Conservation (phyloP, 2,797 vertebrate genomes). For the Labeo calbasu region DNA sequence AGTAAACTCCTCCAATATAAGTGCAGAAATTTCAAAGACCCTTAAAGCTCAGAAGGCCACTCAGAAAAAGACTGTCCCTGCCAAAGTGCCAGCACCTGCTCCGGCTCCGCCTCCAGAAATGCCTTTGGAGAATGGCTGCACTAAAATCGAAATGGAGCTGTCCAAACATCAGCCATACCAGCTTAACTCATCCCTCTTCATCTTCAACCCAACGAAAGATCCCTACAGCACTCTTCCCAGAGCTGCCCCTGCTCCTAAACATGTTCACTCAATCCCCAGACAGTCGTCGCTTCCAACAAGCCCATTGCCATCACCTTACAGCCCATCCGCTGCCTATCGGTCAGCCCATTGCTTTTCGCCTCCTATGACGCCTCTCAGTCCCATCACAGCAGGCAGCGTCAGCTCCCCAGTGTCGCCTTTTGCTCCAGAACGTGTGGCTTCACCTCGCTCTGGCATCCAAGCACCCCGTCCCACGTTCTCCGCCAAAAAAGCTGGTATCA, state of each 20-base stretch:
- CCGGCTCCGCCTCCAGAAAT: slow-evolving; percentile 70
- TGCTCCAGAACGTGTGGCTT: slow-evolving; percentile 80
- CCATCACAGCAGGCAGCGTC: slow-evolving; percentile 63
- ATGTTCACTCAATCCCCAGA: slow-evolving; percentile 71
- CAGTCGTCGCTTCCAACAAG: slow-evolving; percentile 81
- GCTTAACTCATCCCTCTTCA: slow-evolving; percentile 89
- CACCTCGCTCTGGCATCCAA: slow-evolving; percentile 80
- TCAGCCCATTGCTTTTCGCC: slow-evolving; percentile 70
- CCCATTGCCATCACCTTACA: slow-evolving; percentile 73
- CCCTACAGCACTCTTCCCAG: slow-evolving; percentile 79
- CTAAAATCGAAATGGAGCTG: slow-evolving; percentile 88
- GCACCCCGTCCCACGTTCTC: slow-evolving; percentile 93
- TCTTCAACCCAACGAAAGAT: slow-evolving; percentile 87
- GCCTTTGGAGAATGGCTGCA: slow-evolving; percentile 84
- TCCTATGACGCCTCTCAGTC: slow-evolving; percentile 70
- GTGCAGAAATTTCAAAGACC: slow-evolving; percentile 80
- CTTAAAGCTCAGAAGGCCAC: slow-evolving; percentile 75
- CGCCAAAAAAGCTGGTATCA: slow-evolving; percentile 89
- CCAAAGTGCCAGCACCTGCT: slow-evolving; percentile 60
- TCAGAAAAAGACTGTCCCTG: slow-evolving; percentile 72
- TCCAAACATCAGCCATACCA: slow-evolving; percentile 91
- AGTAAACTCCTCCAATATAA: slow-evolving; percentile 81
- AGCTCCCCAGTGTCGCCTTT: slow-evolving; percentile 74
- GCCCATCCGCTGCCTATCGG: slow-evolving; percentile 64
- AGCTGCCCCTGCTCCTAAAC: slow-evolving; percentile 81